These are phyloP conservation scores for Cryptus armator DNA, from an alignment of 2,888 invertebrate genomes.

Conservation along the genomic window DNA sequence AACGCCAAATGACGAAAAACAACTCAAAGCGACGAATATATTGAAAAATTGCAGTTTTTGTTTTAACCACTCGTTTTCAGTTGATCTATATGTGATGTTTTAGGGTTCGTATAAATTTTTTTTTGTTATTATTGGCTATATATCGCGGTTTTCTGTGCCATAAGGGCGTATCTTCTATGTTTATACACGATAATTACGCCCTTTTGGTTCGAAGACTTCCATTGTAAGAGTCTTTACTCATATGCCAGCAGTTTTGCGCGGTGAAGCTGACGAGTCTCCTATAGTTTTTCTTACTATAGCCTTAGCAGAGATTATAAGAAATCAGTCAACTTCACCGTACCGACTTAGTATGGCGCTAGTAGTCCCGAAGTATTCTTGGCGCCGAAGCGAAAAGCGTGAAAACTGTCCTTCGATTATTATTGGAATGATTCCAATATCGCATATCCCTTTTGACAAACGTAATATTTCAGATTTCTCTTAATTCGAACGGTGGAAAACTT, in stretches of 20 bases:
- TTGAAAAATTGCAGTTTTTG: too few species aligned
- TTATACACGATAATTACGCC: not conserved
- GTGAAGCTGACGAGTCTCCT: not conserved
- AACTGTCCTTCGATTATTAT: not conserved
- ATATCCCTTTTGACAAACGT: not conserved
- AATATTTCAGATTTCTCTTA: slow-evolving; percentile 69
- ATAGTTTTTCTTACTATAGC: not conserved
- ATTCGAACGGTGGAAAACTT: slow-evolving; percentile 69
- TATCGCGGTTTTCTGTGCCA: too few species aligned
- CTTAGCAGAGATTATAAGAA: not conserved
- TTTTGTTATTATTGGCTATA: too few species aligned
- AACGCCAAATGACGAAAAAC: too few species aligned
- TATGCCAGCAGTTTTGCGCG: not conserved
- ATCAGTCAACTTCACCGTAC: slow-evolving; percentile 18
- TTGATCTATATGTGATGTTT: too few species aligned
- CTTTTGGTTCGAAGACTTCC: not conserved
- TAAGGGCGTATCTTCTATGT: not conserved
- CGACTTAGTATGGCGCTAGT: slow-evolving; percentile 7
- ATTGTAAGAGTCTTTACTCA: not conserved
- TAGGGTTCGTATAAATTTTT: too few species aligned
- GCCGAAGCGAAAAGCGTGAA: not conserved
- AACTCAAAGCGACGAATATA: too few species aligned
- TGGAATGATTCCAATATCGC: not conserved
- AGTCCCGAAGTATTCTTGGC: not conserved
- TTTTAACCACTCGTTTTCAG: too few species aligned